Evolutionary conservation across 2,888 invertebrate species (phyloP), one percentile per base, ranked within the genome.

Genomic region (Invenusta paracnida): DNA sequence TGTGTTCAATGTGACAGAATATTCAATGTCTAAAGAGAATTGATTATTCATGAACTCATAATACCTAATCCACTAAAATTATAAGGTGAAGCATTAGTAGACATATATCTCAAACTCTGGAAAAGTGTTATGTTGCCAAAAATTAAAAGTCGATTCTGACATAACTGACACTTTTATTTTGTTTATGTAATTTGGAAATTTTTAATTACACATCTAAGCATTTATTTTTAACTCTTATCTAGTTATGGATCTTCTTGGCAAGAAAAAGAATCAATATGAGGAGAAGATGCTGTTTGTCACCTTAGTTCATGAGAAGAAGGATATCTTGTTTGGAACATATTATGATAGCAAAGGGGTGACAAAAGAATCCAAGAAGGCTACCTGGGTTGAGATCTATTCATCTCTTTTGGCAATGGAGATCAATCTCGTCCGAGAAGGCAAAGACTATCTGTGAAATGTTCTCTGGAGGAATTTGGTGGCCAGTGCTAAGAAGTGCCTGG

Each of bases 381-480:
- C 5, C 2, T 73, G 73, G 73, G 25, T 25, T 5, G 73, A 73
- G 17, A 73, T 73, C 27, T 23, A 73, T 25, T 13, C 2, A 2
- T 73, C 73, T 23, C 73, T 73, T 13, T 23, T 73, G 5, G 73
- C 73, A 13, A 73, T 73, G 73, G 73, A 73, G 23, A 73, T 73
- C 73, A 73, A 73, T 25, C 27, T 73, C 2, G 27, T 73, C 23
- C 73, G 11, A 2, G 2, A 73, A 23, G 73, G 11, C 25, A 73
- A 73, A 73, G 11, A 73, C 23, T 73, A 73, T 23, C 73, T 73
- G 2, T 5, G 73, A 23, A 23, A 73, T 73, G 73, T 73, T 5
- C 25, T 73, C 11, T 73, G 73, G 73, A 73, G 73, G 23, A 73
- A 73, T 25, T 73, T 73, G 73, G 73, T 73, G 2, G 73, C 73